Conservation (phyloP, 2,797 vertebrate genomes). For the Remorina albescens region DNA sequence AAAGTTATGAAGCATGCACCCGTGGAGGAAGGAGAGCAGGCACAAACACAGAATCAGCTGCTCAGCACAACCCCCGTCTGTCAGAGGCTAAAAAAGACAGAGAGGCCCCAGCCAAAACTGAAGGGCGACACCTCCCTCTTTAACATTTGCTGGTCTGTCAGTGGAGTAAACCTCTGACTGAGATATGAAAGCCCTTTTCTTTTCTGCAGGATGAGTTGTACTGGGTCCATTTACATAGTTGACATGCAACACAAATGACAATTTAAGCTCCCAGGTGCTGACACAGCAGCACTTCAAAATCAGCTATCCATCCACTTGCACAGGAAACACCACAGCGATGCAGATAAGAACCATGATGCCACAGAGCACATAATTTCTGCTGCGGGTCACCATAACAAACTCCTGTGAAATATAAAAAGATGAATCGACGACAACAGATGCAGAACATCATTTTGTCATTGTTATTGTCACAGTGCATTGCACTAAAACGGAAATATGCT, state of each 20-base stretch:
- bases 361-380: constrained; percentile 6
- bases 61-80: constrained; percentile 11
- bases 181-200: constrained; percentile 17
- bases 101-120: constrained; percentile 11
- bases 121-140: constrained; percentile 19
- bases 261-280: constrained; percentile 26
- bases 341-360: constrained; percentile 1
- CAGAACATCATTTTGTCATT: background rate
- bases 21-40: constrained; percentile 22
- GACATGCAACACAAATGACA: constrained; percentile 22
- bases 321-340: background rate
- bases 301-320: background rate
- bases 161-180: background rate
- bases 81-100: constrained; percentile 26
- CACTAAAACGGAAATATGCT: constrained; percentile 3
- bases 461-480: background rate
- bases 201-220: background rate
- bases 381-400: constrained; percentile 4
- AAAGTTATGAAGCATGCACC: constrained; percentile 11
- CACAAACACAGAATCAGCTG: constrained; percentile 33
- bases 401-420: constrained; percentile 4
- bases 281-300: constrained; percentile 31
- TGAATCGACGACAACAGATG: constrained; percentile 18
- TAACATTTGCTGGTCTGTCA: background rate
- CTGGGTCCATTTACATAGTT: background rate